Percentiles rank a stretch among this genome's conserved stretches.
Evolutionary conservation across 2,888 invertebrate genomes (phyloP).

Genomic region (Adelphocoris suturalis): DNA sequence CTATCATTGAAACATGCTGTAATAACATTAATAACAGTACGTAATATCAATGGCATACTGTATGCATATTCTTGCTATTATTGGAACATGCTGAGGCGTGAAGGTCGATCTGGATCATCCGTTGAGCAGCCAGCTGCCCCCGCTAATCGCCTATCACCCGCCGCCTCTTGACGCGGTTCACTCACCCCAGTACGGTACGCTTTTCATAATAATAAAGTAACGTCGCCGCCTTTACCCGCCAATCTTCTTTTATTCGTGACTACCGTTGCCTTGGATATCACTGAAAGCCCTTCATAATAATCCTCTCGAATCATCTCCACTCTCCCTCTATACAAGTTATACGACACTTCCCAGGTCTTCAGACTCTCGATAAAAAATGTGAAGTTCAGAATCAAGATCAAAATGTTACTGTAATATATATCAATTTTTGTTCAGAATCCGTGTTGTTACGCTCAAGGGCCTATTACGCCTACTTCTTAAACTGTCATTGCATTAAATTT

Average conservation of each 20-base stretch:
- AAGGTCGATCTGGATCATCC: background rate
- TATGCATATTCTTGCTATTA: too few species aligned
- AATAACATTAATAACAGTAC: too few species aligned
- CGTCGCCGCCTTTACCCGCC: slow-evolving; percentile 2
- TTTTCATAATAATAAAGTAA: slow-evolving; percentile 53
- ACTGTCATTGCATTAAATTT: too few species aligned
- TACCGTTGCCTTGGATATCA: slow-evolving; percentile 38
- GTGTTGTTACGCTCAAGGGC: too few species aligned
- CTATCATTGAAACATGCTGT: too few species aligned
- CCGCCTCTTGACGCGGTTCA: slow-evolving; percentile 21
- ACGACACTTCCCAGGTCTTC: background rate
- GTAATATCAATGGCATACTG: too few species aligned
- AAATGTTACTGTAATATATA: too few species aligned
- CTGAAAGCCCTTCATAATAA: slow-evolving; percentile 34
- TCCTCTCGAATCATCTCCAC: background rate
- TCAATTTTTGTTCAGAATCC: too few species aligned
- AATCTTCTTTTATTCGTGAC: slow-evolving; percentile 56
- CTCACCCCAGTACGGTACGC: slow-evolving; percentile 48
- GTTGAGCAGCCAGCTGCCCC: background rate
- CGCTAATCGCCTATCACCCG: background rate
- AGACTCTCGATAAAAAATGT: background rate
- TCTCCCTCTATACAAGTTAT: background rate
- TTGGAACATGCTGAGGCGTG: background rate
- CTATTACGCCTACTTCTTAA: too few species aligned
- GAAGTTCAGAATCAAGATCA: too few species aligned